These are phyloP conservation scores for Lophotis ruficrista DNA, from an alignment of 2,113 vertebrate species.

Conservation along the genomic window DNA sequence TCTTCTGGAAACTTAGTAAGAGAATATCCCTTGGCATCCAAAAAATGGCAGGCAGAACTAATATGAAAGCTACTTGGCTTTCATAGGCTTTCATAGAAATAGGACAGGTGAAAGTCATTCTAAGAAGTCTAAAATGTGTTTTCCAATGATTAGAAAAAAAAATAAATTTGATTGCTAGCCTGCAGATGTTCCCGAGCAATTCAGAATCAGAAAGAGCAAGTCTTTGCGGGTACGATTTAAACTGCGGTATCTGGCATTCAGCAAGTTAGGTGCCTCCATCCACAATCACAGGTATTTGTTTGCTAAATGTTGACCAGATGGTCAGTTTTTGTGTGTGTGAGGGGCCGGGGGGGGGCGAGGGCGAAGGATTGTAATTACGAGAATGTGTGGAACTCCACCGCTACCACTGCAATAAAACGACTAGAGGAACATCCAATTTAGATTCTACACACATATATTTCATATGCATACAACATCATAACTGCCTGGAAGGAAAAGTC, in stretches of 20 bases:
- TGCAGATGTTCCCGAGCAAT: slow-evolving; percentile 2
- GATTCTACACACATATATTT: neutral
- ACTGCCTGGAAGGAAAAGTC: slow-evolving; percentile 36
- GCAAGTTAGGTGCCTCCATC: neutral
- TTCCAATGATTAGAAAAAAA: neutral
- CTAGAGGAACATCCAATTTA: neutral
- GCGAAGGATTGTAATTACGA: neutral
- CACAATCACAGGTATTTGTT: neutral
- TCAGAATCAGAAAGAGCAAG: neutral
- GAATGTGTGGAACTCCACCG: neutral
- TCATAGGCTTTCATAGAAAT: too few species aligned
- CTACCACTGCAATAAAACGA: neutral
- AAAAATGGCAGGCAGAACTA: neutral
- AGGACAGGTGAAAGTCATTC: slow-evolving; percentile 16
- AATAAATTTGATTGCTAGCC: neutral
- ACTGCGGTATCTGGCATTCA: neutral
- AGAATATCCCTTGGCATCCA: neutral
- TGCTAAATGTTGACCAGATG: neutral
- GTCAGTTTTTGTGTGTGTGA: neutral
- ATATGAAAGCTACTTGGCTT: neutral
- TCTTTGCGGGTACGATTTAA: neutral
- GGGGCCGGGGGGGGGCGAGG: neutral
- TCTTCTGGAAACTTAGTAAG: neutral
- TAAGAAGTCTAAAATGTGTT: slow-evolving; percentile 5
- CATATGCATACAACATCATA: slow-evolving; percentile 12